These are phyloP conservation scores for Umimayanthus chanpuru DNA, from an alignment of 92 coral and sea anemone species.

Conservation along the genomic window DNA sequence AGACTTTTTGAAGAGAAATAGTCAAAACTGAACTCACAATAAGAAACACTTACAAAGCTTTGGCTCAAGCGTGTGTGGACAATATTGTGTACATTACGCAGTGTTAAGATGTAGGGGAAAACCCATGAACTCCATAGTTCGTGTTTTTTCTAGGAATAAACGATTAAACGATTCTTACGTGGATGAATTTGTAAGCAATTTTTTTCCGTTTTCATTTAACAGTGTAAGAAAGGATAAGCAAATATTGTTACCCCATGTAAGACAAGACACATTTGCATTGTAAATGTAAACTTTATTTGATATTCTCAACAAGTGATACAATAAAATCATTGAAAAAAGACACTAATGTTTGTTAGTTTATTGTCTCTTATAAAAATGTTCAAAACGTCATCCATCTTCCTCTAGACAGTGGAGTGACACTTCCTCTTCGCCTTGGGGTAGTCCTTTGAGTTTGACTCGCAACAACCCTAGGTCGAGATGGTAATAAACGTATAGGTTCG, in stretches of 20 bases:
- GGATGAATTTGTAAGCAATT: constrained; percentile 49
- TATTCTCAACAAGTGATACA: constrained; percentile 11
- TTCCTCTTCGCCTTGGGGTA: background rate
- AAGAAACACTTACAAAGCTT: constrained; percentile 52
- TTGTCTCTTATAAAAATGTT: too few species aligned
- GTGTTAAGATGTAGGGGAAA: constrained; percentile 48
- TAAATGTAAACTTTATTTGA: constrained; percentile 1
- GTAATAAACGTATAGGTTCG: background rate
- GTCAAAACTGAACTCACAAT: constrained; percentile 49
- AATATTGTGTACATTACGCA: background rate
- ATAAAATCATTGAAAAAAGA: constrained; percentile 5
- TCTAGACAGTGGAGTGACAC: constrained; percentile 9
- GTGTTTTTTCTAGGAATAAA: constrained; percentile 44
- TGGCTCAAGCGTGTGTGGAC: constrained; percentile 55
- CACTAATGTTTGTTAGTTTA: background rate
- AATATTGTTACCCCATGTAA: constrained; percentile 13
- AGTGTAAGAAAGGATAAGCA: background rate
- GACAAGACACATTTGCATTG: background rate
- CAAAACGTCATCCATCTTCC: background rate
- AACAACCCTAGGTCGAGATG: background rate
- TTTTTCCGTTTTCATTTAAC: constrained; percentile 18
- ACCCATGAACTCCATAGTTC: constrained; percentile 51
- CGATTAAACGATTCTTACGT: constrained; percentile 57
- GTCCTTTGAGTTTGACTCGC: constrained; percentile 1
- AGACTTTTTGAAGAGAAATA: constrained; percentile 37